Percentiles rank a stretch among this genome's conserved stretches.
phyloP scores from a whole-genome alignment of 2,888 invertebrate species.

The Parapristionchus giblindavisi region DNA sequence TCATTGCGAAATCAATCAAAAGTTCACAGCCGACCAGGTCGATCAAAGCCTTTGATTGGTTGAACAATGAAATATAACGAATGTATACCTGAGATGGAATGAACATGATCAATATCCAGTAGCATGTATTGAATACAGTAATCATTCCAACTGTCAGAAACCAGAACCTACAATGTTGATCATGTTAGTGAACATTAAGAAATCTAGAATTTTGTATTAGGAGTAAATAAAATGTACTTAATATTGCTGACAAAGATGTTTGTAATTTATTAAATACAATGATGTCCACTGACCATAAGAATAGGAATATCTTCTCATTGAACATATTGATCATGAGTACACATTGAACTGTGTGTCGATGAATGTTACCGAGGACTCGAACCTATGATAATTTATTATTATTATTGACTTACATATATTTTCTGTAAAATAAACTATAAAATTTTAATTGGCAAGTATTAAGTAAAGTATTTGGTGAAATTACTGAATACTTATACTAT shows the following conservation, averaged over 20 bases:
- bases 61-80: no score
- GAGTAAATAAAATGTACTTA: no score
- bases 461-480: no score
- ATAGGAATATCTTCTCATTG: constrained; percentile 67
- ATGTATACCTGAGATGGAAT: constrained; percentile 68
- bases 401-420: neutral
- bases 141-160: constrained; percentile 68
- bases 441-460: no score
- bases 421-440: no score
- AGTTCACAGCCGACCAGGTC: neutral
- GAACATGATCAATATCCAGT: constrained; percentile 70
- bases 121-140: constrained; percentile 67
- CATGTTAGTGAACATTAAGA: neutral
- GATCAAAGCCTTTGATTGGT: neutral
- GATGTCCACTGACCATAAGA: constrained; percentile 50
- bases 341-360: constrained; percentile 69
- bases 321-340: constrained; percentile 70
- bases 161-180: constrained; percentile 63
- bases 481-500: no score
- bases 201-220: neutral
- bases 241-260: neutral
- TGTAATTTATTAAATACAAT: no score
- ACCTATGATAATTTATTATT: constrained; percentile 52
- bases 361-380: constrained; percentile 68
- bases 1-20: neutral